These are phyloP conservation scores for Ranitomeya variabilis DNA, from an alignment of 2,113 vertebrate species.

Conservation along the genomic window DNA sequence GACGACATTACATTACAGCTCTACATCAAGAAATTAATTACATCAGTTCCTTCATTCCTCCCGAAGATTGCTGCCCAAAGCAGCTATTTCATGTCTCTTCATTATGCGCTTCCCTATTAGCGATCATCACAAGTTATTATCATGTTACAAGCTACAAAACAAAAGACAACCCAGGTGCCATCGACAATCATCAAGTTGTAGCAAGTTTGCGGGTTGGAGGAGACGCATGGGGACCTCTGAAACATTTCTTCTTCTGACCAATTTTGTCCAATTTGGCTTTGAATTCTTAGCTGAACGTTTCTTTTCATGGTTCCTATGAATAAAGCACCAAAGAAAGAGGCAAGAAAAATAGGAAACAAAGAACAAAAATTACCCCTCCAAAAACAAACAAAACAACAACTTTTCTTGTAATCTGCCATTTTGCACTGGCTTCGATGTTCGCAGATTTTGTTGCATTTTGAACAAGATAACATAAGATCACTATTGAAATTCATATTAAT, in stretches of 20 bases:
- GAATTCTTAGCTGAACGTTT: no score
- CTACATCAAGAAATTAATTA: conserved; percentile 10
- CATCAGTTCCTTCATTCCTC: not conserved
- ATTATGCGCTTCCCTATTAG: not conserved
- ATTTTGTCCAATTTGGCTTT: no score
- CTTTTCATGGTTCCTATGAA: no score
- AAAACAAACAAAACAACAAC: no score
- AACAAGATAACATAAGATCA: no score
- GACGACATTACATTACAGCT: not conserved
- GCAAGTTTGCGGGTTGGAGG: not conserved
- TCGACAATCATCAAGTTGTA: not conserved
- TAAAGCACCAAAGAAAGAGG: no score
- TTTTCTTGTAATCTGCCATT: no score
- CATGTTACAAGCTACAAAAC: conserved; percentile 17
- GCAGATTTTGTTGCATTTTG: no score
- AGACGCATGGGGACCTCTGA: not conserved
- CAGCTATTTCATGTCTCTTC: conserved; percentile 8
- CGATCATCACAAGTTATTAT: conserved; percentile 13
- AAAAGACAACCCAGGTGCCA: not conserved
- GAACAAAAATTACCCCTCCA: no score
- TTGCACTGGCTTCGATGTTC: no score
- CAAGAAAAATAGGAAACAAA: no score
- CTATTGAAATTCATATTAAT: no score
- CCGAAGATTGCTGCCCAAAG: not conserved
- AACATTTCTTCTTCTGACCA: not conserved